Base-by-base conservation (phyloP, 2,797 vertebrate genomes). In the Hephaestus fuliginosus region DNA sequence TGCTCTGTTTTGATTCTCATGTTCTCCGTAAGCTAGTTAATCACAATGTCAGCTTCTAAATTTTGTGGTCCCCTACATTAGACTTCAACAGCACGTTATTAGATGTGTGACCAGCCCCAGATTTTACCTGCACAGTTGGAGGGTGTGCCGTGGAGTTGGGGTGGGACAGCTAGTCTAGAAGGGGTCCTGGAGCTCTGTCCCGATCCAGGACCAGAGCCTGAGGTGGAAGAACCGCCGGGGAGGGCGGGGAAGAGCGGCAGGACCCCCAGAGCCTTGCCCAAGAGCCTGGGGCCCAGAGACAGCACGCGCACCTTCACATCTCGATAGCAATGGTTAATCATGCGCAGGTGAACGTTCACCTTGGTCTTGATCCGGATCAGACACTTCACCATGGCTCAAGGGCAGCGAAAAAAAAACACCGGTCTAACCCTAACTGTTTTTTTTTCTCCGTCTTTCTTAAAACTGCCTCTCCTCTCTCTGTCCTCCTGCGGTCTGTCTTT, bases 251-350 rank as follows among this genome's bases (percentile, higher is more conserved):
- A 89, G 15, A 96, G 91, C 0, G 97, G 97, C 10, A 96, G 61
- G 22, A 93, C 86, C 3, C 97, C 96, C 69, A 97, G 89, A 5
- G 94, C 95, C 65, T 92, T 96, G 15, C 96, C 96, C 77, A 96
- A 89, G 58, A 99, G 93, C 64, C 96, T 92, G 0, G 97, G 96
- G 30, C 97, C 98, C 94, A 98, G 83, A 25, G 93, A 96, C 72
- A 98, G 93, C 83, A 99, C 95, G 0, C 97, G 96, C 1, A 99
- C 96, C 52, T 92, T 94, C 78, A 98, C 96, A 44, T 93, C 96
- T n/a, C 97, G 95, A 86, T 95, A 97, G 90, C 98, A 98, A 82
- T 98, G 97, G 89, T 99, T 99, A 87, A 97, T 94, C 94, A 99
- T 93, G 70, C 96, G 95, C 86, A 99, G 91, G 89, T 97, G 97